These are phyloP conservation scores for Molanna angustata DNA, from an alignment of 2,888 invertebrate species.

Conservation along the genomic window DNA sequence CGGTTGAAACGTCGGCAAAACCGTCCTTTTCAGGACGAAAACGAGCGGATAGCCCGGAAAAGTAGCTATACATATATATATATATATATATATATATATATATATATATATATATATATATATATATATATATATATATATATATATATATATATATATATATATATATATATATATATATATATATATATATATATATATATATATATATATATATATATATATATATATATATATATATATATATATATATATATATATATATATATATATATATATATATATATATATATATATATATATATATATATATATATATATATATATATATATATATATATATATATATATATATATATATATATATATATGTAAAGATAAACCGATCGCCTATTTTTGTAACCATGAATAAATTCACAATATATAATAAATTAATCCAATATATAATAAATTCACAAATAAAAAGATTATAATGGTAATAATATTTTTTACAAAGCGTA, in stretches of 20 bases:
- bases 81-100: too few species aligned
- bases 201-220: background rate
- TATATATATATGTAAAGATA: background rate
- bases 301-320: background rate
- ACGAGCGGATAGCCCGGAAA: too few species aligned
- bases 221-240: background rate
- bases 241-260: background rate
- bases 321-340: background rate
- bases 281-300: background rate
- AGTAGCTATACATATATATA: too few species aligned
- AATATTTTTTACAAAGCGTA: too few species aligned
- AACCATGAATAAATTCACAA: too few species aligned
- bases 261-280: background rate
- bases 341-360: background rate
- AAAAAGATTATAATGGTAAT: too few species aligned
- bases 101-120: background rate
- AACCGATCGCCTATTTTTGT: too few species aligned
- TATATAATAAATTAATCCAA: too few species aligned
- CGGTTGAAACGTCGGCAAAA: too few species aligned
- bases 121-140: background rate
- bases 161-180: background rate
- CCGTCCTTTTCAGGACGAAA: too few species aligned
- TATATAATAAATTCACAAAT: background rate
- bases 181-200: background rate
- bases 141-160: background rate